Base-by-base conservation (phyloP, 2,797 vertebrate species). In the Vipera latastei region DNA sequence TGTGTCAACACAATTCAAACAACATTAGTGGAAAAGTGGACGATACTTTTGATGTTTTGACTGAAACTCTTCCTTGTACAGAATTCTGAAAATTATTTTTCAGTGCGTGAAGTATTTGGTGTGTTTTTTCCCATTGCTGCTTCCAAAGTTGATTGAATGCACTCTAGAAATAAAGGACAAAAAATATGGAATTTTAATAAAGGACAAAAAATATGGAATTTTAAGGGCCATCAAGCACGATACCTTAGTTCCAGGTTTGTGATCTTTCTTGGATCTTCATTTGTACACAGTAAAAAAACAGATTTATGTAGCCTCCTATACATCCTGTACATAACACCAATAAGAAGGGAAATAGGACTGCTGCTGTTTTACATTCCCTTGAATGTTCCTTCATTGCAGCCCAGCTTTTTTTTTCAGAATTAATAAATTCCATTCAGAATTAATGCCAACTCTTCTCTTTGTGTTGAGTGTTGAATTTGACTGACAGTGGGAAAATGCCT, bases 131-230 rank as follows among this genome's bases (percentile, higher is more conserved):
- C 94, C 94, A 92, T 96, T 92, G 89, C 55, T 18, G 95, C 96
- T 96, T 96, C 93, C 93, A 95, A 95, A 96, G 96, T 96, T 95
- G 94, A 95, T 95, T 96, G 95, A 97, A 96, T 94, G 92, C 91
- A 96, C 96, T 94, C 95, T 96, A 83, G 20, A 93, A 97, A 97
- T 95, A 93, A 83, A 95, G 94, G 92, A 91, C 95, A 97, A 92
- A 91, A 96, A 96, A 94, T 96, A 95, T 93, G 88, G 95, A 96
- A 96, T 97, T 96, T 95, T 96, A 96, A 95, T 95, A 93, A 83
- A 95, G 94, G 92, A 90, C 95, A 97, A 92, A 91, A 96, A 96
- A 94, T 96, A 95, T 93, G 87, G 95, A 96, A 96, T 97, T 96
- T 95, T 96, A 96, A 95, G 93, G 95, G 92, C 95, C 90, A 94